phyloP scores from a whole-genome alignment of 2,888 invertebrate species.

The Phrixothrix hirtus region DNA sequence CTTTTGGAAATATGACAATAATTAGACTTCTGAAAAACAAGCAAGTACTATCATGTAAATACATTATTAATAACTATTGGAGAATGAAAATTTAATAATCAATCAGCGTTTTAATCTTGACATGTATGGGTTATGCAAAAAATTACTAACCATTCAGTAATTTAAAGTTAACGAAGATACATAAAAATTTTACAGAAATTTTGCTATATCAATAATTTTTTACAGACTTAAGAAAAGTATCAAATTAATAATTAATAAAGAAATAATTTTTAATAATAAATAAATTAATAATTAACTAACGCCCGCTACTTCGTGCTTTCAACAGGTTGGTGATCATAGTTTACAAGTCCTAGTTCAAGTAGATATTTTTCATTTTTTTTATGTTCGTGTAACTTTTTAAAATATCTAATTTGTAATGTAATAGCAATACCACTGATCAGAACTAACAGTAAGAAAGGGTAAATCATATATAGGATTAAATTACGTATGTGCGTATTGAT shows the following conservation, averaged over 20 bases:
- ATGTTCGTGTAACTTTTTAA: slow-evolving; percentile 93
- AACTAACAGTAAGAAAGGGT: slow-evolving; percentile 83
- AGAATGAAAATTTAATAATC: too few species aligned
- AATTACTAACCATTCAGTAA: too few species aligned
- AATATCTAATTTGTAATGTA: slow-evolving; percentile 88
- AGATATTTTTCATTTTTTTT: slow-evolving; percentile 99
- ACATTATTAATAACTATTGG: too few species aligned
- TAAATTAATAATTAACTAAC: slow-evolving; percentile 11
- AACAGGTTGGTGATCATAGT: slow-evolving; percentile 86
- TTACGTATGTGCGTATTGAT: slow-evolving; percentile 69
- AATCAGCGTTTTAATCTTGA: too few species aligned
- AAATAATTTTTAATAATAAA: too few species aligned
- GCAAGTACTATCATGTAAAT: too few species aligned
- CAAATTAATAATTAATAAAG: slow-evolving; percentile 17
- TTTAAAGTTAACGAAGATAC: slow-evolving; percentile 1
- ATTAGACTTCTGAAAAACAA: too few species aligned
- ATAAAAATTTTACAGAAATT: background rate
- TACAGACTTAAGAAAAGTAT: slow-evolving; percentile 8
- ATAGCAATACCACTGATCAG: slow-evolving; percentile 70
- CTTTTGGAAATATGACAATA: too few species aligned
- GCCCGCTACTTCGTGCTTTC: slow-evolving; percentile 54
- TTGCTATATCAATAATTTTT: slow-evolving; percentile 13
- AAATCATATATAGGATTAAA: slow-evolving; percentile 81
- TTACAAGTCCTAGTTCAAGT: slow-evolving; percentile 95
- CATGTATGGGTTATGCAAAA: too few species aligned